Evolutionary conservation across 2,797 vertebrate species (phyloP), one percentile per base, ranked within the genome.

Genomic region (Hemibagrus guttatus): DNA sequence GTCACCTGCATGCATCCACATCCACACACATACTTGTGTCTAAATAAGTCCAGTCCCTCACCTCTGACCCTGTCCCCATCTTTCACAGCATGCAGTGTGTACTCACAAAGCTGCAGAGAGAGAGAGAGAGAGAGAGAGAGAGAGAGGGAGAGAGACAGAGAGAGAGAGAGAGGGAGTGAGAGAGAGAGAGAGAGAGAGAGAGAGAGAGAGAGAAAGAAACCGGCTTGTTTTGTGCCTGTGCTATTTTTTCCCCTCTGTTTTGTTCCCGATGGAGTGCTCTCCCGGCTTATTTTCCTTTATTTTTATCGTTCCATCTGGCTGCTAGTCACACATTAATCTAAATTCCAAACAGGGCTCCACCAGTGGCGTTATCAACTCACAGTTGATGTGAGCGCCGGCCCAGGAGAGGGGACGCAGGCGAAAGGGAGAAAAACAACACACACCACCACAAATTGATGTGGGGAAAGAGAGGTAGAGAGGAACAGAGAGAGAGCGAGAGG

Each of bases 391-490:
- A 87, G 88, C 86, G 80, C 88, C 64, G 82, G 90, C 89, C 91
- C 90, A 86, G 89, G 91, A 92, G 91, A 91, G 88, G 80, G 87
- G 88, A 84, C 35, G 85, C 95, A 95, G 94, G 94, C 95, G 95
- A 95, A 90, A 79, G 89, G 85, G 89, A 86, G 88, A 63, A 88
- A 90, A 90, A 90, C 90, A 89, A 89, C 90, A 87, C 87, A 86
- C 71, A 81, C 82, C 88, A 90, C 87, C 87, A 88, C 86, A 88
- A 91, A 91, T 88, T 85, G 89, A 86, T 91, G 59, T 79, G 81
- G 68, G 84, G 76, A 87, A 75, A 87, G 69, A 87, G 66, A 66
- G 87, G 88, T 68, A 84, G 85, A 72, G 84, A 56, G 87, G 81
- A 84, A 81, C 17, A 0, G 76, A 76, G 68, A 17, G 61, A 66